Percentiles rank a stretch among this genome's conserved stretches.
These are phyloP conservation scores for Dynastes tityus DNA, from an alignment of 2,888 invertebrate genomes.

Conservation along the genomic window DNA sequence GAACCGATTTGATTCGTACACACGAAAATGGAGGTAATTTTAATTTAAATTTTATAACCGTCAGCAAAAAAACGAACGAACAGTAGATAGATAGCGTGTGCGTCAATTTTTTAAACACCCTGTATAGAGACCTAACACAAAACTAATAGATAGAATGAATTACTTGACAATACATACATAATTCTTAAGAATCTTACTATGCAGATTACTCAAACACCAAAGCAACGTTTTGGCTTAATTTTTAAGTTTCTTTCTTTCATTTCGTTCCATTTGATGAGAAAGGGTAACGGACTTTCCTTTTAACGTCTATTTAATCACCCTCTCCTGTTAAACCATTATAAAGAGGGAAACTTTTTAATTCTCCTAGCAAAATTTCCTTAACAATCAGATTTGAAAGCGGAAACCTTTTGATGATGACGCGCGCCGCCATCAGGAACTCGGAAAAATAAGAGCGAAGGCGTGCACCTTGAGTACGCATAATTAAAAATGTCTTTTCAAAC, in stretches of 20 bases:
- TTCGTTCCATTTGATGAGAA: background rate
- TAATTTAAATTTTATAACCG: no score
- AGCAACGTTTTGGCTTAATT: no score
- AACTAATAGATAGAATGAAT: no score
- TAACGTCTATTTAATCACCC: background rate
- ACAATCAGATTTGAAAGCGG: conserved; percentile 24
- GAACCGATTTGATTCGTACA: no score
- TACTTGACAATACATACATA: no score
- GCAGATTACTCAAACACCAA: no score
- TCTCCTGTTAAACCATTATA: conserved; percentile 10
- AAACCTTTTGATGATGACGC: background rate
- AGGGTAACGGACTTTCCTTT: background rate
- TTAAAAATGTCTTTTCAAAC: conserved; percentile 21
- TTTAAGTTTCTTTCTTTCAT: background rate
- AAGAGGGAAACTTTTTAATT: conserved; percentile 18
- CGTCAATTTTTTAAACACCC: no score
- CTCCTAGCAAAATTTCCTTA: conserved; percentile 20
- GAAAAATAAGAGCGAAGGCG: background rate
- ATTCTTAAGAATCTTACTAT: no score
- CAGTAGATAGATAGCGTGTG: no score
- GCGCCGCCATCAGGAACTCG: background rate
- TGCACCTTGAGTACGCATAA: conserved; percentile 14
- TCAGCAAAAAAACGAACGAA: no score
- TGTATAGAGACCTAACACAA: no score
- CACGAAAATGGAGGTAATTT: no score